Percentiles rank a stretch among this genome's conserved stretches.
These are phyloP conservation scores for Chionomys nivalis DNA, from an alignment of 2,113 vertebrate genomes.

Conservation along the genomic window DNA sequence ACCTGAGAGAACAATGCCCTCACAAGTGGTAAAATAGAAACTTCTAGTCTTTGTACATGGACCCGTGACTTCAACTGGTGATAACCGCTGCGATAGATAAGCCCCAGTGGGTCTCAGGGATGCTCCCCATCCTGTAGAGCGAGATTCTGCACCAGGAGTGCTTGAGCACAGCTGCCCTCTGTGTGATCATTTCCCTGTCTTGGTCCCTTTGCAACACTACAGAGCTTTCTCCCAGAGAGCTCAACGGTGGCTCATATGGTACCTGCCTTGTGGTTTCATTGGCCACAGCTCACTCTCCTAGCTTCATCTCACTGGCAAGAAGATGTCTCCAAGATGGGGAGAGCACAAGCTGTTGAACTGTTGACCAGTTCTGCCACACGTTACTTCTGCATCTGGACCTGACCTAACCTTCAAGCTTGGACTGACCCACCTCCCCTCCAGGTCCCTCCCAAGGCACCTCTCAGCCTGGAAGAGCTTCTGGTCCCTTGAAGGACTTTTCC, in stretches of 20 bases:
- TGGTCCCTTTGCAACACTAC: background rate
- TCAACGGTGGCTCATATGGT: background rate
- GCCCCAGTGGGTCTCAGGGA: too few relatives aligned
- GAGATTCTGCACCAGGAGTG: background rate
- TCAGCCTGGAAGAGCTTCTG: rapidly evolving
- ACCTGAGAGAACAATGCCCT: background rate
- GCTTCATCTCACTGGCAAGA: background rate
- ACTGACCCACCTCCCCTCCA: too few relatives aligned
- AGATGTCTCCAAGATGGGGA: background rate
- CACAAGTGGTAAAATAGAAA: background rate
- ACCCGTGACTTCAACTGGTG: too few relatives aligned
- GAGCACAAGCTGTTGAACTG: background rate
- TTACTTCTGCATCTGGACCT: background rate
- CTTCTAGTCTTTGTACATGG: background rate
- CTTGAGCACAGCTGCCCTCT: background rate
- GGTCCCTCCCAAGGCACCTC: background rate
- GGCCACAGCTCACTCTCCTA: background rate
- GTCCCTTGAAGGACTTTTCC: background rate
- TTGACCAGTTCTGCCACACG: background rate
- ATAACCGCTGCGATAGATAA: background rate
- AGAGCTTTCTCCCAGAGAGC: background rate
- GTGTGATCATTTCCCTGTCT: background rate
- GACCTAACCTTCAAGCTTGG: background rate
- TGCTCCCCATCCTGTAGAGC: background rate
- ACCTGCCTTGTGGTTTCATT: background rate